Conservation (phyloP, 2,797 vertebrate species). For the Malurus leucopterus region DNA sequence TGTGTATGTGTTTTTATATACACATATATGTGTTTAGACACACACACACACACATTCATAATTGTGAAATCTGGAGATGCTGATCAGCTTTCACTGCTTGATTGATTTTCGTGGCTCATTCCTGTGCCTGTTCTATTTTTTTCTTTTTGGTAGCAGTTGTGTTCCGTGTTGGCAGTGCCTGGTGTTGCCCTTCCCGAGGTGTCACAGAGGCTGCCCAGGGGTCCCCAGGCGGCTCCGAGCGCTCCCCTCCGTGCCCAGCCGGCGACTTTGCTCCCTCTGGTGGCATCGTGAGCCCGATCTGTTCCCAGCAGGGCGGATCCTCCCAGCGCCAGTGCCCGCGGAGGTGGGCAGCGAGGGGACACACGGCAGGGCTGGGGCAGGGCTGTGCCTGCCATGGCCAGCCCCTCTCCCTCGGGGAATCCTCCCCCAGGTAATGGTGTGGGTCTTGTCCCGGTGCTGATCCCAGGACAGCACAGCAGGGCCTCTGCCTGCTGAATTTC, state of each 20-base stretch:
- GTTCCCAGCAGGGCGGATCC: background rate
- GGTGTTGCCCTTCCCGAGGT: background rate
- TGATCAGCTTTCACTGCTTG: background rate
- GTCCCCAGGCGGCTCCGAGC: background rate
- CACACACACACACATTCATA: background rate
- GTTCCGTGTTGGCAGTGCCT: background rate
- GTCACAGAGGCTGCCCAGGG: background rate
- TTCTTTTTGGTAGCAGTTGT: background rate
- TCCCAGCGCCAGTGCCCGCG: background rate
- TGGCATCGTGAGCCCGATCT: background rate
- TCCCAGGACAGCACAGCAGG: background rate
- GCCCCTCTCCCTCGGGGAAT: accelerated
- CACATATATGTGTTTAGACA: background rate
- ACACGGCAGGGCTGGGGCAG: background rate
- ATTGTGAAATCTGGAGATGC: background rate
- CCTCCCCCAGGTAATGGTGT: background rate
- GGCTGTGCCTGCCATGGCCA: background rate
- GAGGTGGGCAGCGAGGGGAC: background rate
- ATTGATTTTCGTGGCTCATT: background rate
- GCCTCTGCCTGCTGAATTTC: background rate
- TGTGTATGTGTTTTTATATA: background rate
- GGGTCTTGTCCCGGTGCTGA: accelerated
- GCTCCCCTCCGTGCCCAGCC: background rate
- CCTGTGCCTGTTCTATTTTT: background rate
- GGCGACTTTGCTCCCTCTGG: constrained; percentile 23